Evolutionary conservation across 2,888 invertebrate genomes (phyloP), one percentile per base, ranked within the genome.

Genomic region (Pecten maximus): DNA sequence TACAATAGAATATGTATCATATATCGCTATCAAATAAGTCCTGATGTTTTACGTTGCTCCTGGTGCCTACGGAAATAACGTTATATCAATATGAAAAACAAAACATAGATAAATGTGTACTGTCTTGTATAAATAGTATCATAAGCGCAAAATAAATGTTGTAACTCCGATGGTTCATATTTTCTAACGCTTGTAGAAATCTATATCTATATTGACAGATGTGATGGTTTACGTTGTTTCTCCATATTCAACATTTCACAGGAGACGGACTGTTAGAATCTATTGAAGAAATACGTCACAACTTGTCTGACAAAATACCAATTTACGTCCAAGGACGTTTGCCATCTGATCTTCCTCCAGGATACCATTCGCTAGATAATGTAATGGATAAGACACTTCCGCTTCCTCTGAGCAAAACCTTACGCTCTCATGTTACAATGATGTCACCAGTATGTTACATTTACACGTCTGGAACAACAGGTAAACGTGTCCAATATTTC

Each of bases 391-490:
- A 74, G 0, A 89, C 91, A 35, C 89, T 90, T n/a, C 40, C 88
- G 0, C 91, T 91, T 0, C 88, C 91, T 0, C 90, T 94, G n/a
- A 92, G 92, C 60, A 74, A 60, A 4, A n/a, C 74, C 19, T 50
- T 90, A 16, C 91, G 94, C 88, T 89, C 88, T 16, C 74, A 89
- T 4, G 48, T 92, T 15, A 90, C n/a, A 0, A 0, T 87, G 15
- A 74, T 15, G 6, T 91, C 92, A 28, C 89, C 92, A 39, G 44
- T 91, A 2, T 91, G 92, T 15, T 95, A 92, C 89, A 94, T 95
- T 2, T 95, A 93, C 60, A 95, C 95, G 3, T 95, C 95, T 0
- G 95, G 95, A 10, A 95, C 95, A 28, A 95, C 95, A 89, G 95
- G 95, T 94, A 90, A 74, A 39, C 60, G 74, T 40, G 12, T 10